Percentiles rank a stretch among this genome's conserved stretches.
phyloP scores from a whole-genome alignment of 1,140 invertebrate genomes.

The Heliothis subflexa region DNA sequence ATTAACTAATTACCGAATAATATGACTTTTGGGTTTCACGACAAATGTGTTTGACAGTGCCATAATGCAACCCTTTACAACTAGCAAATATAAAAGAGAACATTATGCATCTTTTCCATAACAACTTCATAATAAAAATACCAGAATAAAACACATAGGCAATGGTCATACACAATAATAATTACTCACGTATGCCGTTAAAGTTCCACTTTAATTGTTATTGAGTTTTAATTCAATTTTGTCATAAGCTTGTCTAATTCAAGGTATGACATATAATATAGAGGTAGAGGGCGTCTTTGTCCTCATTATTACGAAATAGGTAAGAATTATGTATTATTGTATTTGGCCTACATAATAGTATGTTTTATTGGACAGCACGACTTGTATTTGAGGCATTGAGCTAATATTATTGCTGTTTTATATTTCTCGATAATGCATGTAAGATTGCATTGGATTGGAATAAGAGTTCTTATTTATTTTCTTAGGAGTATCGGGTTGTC shows the following conservation, averaged over 20 bases:
- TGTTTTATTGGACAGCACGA: not conserved
- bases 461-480: too few species aligned
- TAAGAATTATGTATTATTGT: conserved; percentile 9
- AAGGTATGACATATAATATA: not conserved
- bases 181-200: not conserved
- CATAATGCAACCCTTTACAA: too few species aligned
- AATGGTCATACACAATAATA: not conserved
- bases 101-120: not conserved
- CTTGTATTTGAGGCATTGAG: not conserved
- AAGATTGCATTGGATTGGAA: too few species aligned
- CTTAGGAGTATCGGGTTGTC: too few species aligned
- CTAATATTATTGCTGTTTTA: not conserved
- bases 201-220: conserved; percentile 18
- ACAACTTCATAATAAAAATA: not conserved
- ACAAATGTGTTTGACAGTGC: too few species aligned
- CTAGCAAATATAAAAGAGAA: not conserved
- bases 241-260: conserved; percentile 10
- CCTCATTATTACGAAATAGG: not conserved
- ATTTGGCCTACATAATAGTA: conserved; percentile 10
- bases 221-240: conserved; percentile 5
- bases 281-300: conserved; percentile 12
- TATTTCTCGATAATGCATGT: not conserved
- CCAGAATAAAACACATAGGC: not conserved
- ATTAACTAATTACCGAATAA: too few species aligned
- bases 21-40: too few species aligned